These are phyloP conservation scores for Casuarius casuarius DNA, from an alignment of 2,113 vertebrate genomes.

Conservation along the genomic window DNA sequence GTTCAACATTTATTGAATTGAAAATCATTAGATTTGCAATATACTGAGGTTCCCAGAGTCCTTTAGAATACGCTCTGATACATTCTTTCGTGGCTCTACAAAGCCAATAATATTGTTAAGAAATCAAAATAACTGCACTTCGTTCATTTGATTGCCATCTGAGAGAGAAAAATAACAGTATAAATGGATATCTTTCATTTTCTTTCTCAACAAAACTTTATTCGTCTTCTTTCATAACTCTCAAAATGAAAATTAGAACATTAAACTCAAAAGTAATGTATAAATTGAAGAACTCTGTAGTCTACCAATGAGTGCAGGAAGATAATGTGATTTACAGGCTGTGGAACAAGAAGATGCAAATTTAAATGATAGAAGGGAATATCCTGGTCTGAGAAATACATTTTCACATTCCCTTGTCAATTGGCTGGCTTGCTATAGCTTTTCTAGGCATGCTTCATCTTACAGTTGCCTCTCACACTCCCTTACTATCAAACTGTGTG, in stretches of 20 bases:
- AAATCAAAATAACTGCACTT: background rate
- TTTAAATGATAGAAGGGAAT: background rate
- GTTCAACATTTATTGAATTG: background rate
- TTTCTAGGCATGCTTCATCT: background rate
- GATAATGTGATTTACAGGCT: background rate
- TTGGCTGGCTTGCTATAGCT: background rate
- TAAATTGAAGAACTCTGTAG: background rate
- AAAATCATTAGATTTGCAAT: constrained; percentile 7
- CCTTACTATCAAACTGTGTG: background rate
- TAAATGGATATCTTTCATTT: background rate
- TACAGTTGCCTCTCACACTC: background rate
- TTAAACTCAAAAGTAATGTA: background rate
- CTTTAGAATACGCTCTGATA: background rate
- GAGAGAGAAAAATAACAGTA: background rate
- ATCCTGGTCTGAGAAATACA: background rate
- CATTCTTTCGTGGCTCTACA: background rate
- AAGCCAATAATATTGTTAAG: background rate
- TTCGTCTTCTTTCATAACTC: background rate
- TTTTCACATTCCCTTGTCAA: background rate
- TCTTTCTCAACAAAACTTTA: background rate
- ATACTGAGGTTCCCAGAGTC: background rate
- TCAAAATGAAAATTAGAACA: background rate
- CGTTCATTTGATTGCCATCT: background rate
- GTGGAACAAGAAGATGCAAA: background rate
- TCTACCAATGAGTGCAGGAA: background rate